Base-by-base conservation (phyloP, 2,797 vertebrate genomes). In the Thaleichthys pacificus region DNA sequence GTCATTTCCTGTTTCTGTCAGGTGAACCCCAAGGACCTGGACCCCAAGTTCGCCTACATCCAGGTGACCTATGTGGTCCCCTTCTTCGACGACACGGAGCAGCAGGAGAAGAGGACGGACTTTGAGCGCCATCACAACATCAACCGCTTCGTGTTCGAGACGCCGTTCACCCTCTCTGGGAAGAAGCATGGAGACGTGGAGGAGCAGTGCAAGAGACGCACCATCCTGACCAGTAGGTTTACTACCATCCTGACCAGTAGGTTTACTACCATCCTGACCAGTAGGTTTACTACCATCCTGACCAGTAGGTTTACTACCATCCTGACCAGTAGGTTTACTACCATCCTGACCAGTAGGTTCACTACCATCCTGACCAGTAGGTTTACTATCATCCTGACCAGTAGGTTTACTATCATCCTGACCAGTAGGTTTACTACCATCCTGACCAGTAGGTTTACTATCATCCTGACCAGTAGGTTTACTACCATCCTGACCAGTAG, bases 91-190 rank as follows among this genome's bases (percentile, higher is more conserved):
- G 97, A 98, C 84, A 98, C 99, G 74, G 98, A 99, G 76, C 91
- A 95, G 0, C 95, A 96, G 72, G 97, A 99, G 11, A 93, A 96
- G 8, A 95, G 91, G 90, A 99, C 98, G 0, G 98, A 99, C 79
- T 99, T 99, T 0, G 98, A 99, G 83, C 93, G 94, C 77, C 96
- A 99, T 78, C 98, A 99, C 91, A 99, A 99, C 87, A 95, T 99
- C 91, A 95, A 91, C 66, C 96, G 94, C 61, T 99, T 99, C 17
- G 97, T 98, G 68, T 99, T 99, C 0, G 98, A 99, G 90, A 99
- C 98, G 0, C 98, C 98, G 0, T 99, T 99, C 86, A 99, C 98
- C 0, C 91, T 97, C 68, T 97, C 96, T 0, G 98, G 98, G 38
- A 99, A 96, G 85, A 99, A 99, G 80, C 98, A 99, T 0, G 98